These are phyloP conservation scores for Apis laboriosa DNA, from an alignment of 1,140 invertebrate species.

Conservation along the genomic window DNA sequence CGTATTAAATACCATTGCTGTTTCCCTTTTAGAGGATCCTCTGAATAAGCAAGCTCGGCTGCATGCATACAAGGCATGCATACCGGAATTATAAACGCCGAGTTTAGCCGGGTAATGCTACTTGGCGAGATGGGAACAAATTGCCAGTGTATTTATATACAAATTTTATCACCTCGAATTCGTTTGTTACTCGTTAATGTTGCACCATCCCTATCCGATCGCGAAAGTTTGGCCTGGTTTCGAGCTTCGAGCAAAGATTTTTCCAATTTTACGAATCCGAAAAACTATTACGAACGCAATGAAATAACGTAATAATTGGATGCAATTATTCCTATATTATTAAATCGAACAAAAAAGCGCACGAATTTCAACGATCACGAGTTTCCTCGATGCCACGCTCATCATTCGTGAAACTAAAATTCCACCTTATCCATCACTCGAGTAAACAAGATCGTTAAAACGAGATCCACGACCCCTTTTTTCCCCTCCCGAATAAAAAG, in stretches of 20 bases:
- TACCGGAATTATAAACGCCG: background rate
- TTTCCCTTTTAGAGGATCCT: slow-evolving; percentile 28
- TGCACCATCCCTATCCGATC: too few relatives aligned
- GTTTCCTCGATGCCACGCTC: background rate
- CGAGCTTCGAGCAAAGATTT: background rate
- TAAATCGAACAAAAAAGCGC: too few relatives aligned
- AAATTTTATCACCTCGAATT: background rate
- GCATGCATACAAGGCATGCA: background rate
- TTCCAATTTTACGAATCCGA: too few relatives aligned
- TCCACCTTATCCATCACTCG: slow-evolving; percentile 2
- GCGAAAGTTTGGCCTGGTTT: background rate
- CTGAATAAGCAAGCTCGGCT: background rate
- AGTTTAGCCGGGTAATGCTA: background rate
- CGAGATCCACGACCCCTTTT: background rate
- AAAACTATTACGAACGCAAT: too few relatives aligned
- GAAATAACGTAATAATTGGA: too few relatives aligned
- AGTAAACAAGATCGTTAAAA: slow-evolving; percentile 9
- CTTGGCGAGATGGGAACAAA: background rate
- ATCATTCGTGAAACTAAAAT: background rate
- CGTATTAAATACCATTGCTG: slow-evolving; percentile 41
- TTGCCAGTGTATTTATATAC: background rate
- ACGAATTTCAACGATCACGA: too few relatives aligned
- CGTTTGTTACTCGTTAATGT: background rate
- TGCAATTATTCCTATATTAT: too few relatives aligned
- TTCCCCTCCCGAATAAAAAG: background rate